These are phyloP conservation scores for Coryphaenoides rupestris DNA, from an alignment of 2,113 vertebrate genomes.

Conservation along the genomic window DNA sequence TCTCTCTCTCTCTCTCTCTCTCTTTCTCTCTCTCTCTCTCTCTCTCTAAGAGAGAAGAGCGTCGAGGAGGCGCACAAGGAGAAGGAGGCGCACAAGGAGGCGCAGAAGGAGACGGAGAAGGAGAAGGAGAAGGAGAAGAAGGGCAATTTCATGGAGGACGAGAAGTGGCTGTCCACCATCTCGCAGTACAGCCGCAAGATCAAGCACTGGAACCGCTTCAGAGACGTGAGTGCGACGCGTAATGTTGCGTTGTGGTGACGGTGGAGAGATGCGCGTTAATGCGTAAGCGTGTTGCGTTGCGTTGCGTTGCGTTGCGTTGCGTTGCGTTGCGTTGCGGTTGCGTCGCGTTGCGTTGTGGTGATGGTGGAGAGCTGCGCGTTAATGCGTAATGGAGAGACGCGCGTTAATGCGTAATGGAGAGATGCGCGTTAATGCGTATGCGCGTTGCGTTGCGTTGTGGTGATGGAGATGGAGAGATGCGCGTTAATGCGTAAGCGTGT, in stretches of 20 bases:
- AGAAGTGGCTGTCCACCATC: conserved; percentile 97
- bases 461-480: conserved; percentile 86
- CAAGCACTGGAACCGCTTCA: conserved; percentile 97
- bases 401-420: too few species aligned
- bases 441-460: conserved; percentile 62
- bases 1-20: too few species aligned
- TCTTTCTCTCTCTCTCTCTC: too few species aligned
- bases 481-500: conserved; percentile 80
- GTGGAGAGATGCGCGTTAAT: conserved; percentile 46
- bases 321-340: too few species aligned
- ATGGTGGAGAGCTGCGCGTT: too few species aligned
- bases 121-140: too few species aligned
- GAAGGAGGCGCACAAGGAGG: too few species aligned
- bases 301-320: too few species aligned
- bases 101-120: too few species aligned
- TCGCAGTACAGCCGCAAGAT: conserved; percentile 96
- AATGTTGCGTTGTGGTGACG: conserved; percentile 41
- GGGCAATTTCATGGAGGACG: conserved; percentile 96
- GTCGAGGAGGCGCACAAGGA: conserved; percentile 78
- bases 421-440: conserved; percentile 81
- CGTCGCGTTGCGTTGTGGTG: too few species aligned
- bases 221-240: conserved; percentile 93
- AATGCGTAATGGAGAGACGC: too few species aligned
- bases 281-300: conserved; percentile 44
- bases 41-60: conserved; percentile 53